A percentile compares a stretch with the other conserved stretches of the same genome.
These are phyloP conservation scores for Terebella lapidaria DNA, from an alignment of 2,888 invertebrate genomes.

Conservation along the genomic window DNA sequence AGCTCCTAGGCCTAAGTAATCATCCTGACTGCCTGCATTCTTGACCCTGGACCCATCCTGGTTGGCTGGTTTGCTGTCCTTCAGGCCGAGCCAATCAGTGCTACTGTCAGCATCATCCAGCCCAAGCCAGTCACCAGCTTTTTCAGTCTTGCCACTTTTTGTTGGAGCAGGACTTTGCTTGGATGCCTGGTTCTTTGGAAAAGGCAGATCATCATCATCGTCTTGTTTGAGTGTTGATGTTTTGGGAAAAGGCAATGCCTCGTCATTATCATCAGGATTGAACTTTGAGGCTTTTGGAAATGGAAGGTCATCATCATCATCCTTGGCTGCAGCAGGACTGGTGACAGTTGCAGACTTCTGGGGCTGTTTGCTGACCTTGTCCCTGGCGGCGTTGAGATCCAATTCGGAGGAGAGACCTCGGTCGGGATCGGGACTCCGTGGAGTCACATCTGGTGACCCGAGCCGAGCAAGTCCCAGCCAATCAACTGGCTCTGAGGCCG, in stretches of 20 bases:
- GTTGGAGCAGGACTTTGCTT: neutral
- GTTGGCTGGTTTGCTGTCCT: no score
- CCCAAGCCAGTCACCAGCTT: constrained; percentile 20
- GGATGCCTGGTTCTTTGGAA: neutral
- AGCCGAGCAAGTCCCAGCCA: constrained; percentile 22
- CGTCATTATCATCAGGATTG: neutral
- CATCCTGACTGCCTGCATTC: neutral
- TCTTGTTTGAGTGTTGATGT: neutral
- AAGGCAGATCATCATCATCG: neutral
- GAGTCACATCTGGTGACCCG: constrained; percentile 17
- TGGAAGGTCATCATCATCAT: neutral
- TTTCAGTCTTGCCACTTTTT: neutral
- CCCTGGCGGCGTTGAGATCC: neutral
- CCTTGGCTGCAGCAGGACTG: neutral
- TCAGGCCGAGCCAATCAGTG: constrained; percentile 7
- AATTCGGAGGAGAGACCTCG: neutral
- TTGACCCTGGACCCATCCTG: neutral
- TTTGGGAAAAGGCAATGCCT: neutral
- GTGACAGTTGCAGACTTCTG: neutral
- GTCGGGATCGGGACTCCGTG: neutral
- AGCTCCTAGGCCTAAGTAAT: constrained; percentile 32
- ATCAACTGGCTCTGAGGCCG: constrained; percentile 17
- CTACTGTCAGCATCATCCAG: constrained; percentile 1
- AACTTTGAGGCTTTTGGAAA: neutral
- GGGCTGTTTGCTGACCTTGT: neutral